phyloP scores from a whole-genome alignment of 1,140 invertebrate genomes.

The Battus philenor region DNA sequence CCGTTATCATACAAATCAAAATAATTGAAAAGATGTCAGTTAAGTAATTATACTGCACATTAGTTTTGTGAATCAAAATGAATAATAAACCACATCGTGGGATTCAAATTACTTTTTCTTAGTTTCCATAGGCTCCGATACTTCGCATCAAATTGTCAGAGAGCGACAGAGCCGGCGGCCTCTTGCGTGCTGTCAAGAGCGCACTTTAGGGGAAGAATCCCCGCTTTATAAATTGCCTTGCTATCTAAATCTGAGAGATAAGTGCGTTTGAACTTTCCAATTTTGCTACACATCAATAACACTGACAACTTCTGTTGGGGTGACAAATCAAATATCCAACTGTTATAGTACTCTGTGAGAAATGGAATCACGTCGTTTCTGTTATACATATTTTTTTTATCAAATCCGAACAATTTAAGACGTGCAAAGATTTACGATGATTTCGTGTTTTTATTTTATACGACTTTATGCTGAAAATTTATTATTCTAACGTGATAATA shows the following conservation, averaged over 20 bases:
- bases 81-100: too few species aligned
- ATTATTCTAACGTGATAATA: too few species aligned
- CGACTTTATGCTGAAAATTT: too few species aligned
- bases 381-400: too few species aligned
- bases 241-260: conserved; percentile 74
- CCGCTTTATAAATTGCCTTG: conserved; percentile 69
- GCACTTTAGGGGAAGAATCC: conserved; percentile 56
- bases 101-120: not conserved
- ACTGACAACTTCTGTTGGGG: conserved; percentile 48
- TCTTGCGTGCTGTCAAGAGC: conserved; percentile 42
- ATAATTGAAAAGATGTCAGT: not conserved
- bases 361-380: conserved; percentile 22
- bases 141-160: conserved; percentile 12
- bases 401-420: too few species aligned
- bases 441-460: too few species aligned
- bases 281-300: conserved; percentile 73
- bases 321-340: conserved; percentile 67
- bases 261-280: conserved; percentile 72
- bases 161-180: conserved; percentile 29
- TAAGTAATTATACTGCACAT: too few species aligned
- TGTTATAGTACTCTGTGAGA: conserved; percentile 35
- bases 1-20: too few species aligned
- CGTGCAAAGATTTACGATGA: too few species aligned
- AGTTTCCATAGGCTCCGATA: conserved; percentile 1
- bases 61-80: too few species aligned